Percentiles rank a stretch among this genome's conserved stretches.
phyloP scores from a whole-genome alignment of 2,113 vertebrate genomes.

The Panurus biarmicus region DNA sequence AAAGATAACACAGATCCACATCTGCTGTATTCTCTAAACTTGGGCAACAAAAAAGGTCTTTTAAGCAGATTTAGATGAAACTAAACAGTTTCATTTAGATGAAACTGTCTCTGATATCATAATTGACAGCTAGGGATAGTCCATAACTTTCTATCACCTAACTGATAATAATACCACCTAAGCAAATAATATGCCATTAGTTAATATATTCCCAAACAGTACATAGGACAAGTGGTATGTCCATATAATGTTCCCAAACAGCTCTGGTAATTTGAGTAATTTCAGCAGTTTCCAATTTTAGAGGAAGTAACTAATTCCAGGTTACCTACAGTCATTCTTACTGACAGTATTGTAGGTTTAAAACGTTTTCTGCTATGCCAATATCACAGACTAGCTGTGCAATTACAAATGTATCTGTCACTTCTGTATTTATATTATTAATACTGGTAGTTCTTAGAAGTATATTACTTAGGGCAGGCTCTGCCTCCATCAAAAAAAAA shows the following conservation, averaged over 20 bases:
- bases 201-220: not conserved
- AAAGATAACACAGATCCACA: not conserved
- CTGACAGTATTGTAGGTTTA: not conserved
- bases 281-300: slow-evolving; percentile 7
- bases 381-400: not conserved
- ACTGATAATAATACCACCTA: too few relatives aligned
- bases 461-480: not conserved
- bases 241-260: not conserved
- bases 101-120: not conserved
- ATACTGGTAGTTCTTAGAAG: not conserved
- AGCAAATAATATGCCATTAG: not conserved
- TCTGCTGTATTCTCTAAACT: not conserved
- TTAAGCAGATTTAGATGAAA: slow-evolving; percentile 14
- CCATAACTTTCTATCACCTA: not conserved
- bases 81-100: too few relatives aligned
- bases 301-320: not conserved
- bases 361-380: not conserved
- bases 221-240: not conserved
- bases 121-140: not conserved
- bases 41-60: not conserved
- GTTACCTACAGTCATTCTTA: slow-evolving; percentile 12
- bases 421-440: not conserved
- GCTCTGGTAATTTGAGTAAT: not conserved
- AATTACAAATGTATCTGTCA: not conserved
- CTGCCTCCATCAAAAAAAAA: not conserved